These are phyloP conservation scores for Bombus vancouverensis DNA, from an alignment of 1,140 invertebrate genomes.

Conservation along the genomic window DNA sequence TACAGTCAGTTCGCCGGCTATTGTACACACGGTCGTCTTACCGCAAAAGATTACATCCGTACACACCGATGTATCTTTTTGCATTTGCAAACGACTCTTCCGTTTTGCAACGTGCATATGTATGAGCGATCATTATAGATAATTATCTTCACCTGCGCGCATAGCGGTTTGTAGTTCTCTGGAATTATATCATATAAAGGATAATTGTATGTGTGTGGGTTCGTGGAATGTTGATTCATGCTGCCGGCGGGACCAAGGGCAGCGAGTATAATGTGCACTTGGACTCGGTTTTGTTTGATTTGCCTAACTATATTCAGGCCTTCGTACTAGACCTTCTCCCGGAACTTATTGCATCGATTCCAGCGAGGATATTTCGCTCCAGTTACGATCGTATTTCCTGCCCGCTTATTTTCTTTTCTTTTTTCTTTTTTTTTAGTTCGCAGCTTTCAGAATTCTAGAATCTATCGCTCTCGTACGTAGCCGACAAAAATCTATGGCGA, in stretches of 20 bases:
- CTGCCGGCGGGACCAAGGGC: not conserved
- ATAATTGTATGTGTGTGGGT: constrained; percentile 21
- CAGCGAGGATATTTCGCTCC: not conserved
- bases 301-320: not conserved
- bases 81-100: constrained; percentile 19
- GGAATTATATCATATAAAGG: constrained; percentile 28
- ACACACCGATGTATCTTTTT: not conserved
- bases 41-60: constrained; percentile 2
- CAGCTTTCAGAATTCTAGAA: not conserved
- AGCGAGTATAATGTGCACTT: not conserved
- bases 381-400: constrained; percentile 1
- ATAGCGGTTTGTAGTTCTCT: not conserved
- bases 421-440: not conserved
- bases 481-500: not conserved
- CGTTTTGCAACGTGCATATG: constrained; percentile 9
- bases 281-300: not conserved
- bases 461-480: not conserved
- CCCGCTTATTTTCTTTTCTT: not conserved
- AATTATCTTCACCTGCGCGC: constrained; percentile 27
- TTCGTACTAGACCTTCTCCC: no score
- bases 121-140: constrained; percentile 26
- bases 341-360: constrained; percentile 4
- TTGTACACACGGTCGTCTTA: not conserved
- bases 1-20: not conserved
- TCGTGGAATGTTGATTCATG: constrained; percentile 24